Conservation (phyloP, 2,888 invertebrate genomes). For the Luperina testacea region DNA sequence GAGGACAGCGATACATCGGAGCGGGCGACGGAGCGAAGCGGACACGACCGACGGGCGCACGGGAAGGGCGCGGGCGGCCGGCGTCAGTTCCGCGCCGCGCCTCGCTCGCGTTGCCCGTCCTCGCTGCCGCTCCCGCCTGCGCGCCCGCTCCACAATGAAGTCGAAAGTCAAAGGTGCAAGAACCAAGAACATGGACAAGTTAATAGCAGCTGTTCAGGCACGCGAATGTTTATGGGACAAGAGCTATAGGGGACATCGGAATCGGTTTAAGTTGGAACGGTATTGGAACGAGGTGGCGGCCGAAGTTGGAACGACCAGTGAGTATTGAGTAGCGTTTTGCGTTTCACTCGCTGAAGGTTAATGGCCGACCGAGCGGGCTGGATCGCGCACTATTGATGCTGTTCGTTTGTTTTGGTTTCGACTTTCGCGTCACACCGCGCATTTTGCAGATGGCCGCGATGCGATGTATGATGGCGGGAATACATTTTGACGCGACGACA, state of each 20-base stretch:
- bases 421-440: constrained; percentile 36
- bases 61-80: constrained; percentile 62
- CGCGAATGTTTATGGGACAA: constrained; percentile 88
- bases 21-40: constrained; percentile 79
- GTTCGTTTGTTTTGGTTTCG: constrained; percentile 60
- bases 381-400: constrained; percentile 37
- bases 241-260: constrained; percentile 85
- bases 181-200: constrained; percentile 86
- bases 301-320: constrained; percentile 86
- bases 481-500: constrained; percentile 19
- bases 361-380: constrained; percentile 68
- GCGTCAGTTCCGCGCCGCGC: constrained; percentile 78
- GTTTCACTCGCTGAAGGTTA: constrained; percentile 71
- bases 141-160: constrained; percentile 80
- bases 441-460: constrained; percentile 38
- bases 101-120: constrained; percentile 73
- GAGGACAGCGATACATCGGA: constrained; percentile 72
- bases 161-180: constrained; percentile 82
- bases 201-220: constrained; percentile 87
- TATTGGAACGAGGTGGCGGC: constrained; percentile 88
- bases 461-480: constrained; percentile 10
- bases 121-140: constrained; percentile 74
- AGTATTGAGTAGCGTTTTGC: constrained; percentile 85
- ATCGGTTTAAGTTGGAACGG: constrained; percentile 86
- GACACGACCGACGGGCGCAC: constrained; percentile 59